These are phyloP conservation scores for Marmota monax DNA, from an alignment of 2,113 vertebrate genomes.

Conservation along the genomic window DNA sequence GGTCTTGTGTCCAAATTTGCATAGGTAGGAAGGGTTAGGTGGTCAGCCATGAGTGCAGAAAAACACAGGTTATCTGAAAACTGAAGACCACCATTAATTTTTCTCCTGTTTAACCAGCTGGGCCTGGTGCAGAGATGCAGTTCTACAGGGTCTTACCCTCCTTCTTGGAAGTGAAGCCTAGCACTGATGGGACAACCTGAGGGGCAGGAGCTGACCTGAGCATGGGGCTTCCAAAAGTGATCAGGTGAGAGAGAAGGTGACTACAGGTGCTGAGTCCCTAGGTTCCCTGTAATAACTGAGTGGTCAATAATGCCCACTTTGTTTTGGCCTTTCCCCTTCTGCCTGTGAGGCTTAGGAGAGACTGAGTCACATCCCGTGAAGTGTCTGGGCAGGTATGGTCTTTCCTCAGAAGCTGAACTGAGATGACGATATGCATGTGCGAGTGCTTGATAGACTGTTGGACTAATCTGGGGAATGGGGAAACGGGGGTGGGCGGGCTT, in stretches of 20 bases:
- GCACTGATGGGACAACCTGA: no score
- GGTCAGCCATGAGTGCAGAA: neutral
- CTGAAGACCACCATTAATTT: neutral
- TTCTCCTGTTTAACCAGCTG: neutral
- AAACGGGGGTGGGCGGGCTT: rapidly evolving
- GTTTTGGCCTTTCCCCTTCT: neutral
- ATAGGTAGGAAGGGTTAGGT: neutral
- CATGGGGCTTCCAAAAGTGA: neutral
- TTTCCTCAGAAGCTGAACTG: neutral
- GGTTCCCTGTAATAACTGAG: neutral
- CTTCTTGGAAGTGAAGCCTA: neutral
- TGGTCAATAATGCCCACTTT: neutral
- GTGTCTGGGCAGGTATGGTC: no score
- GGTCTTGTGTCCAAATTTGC: neutral
- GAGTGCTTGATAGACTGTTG: neutral
- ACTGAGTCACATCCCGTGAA: neutral
- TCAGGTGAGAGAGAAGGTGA: neutral
- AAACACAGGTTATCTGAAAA: neutral
- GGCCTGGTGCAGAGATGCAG: neutral
- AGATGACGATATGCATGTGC: neutral
- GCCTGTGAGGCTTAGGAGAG: neutral
- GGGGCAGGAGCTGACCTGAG: no score
- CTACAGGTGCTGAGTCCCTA: neutral
- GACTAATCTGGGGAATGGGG: rapidly evolving
- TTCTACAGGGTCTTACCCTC: neutral